Conservation (phyloP, 1,140 invertebrate species). For the Nymphalis io region DNA sequence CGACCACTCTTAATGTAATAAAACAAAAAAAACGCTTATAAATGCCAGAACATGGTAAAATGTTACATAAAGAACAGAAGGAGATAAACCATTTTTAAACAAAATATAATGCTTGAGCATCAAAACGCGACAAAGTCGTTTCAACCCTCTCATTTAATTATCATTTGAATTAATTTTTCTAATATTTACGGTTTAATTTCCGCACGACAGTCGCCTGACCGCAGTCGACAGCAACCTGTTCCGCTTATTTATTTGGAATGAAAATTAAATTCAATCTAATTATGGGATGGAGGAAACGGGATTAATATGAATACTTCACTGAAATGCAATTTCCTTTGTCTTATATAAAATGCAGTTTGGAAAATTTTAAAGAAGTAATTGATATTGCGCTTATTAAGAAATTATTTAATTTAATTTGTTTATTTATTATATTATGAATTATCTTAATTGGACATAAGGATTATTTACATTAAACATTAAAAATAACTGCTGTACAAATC, state of each 20-base stretch:
- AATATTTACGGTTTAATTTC: slow-evolving; percentile 35
- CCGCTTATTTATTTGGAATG: slow-evolving; percentile 27
- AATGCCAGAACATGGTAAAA: too few relatives aligned
- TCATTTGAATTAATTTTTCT: slow-evolving; percentile 3
- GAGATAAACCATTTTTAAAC: neutral
- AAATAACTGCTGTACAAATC: too few relatives aligned
- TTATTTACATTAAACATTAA: too few relatives aligned
- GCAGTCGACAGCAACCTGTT: slow-evolving; percentile 14
- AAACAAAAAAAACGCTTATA: too few relatives aligned
- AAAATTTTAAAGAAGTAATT: too few relatives aligned
- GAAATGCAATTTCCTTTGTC: slow-evolving; percentile 16
- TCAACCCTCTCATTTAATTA: slow-evolving; percentile 8
- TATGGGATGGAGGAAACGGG: slow-evolving; percentile 1
- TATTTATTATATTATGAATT: too few relatives aligned
- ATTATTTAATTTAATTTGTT: too few relatives aligned
- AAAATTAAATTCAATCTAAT: slow-evolving; percentile 33
- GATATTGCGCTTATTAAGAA: too few relatives aligned
- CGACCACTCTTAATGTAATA: too few relatives aligned
- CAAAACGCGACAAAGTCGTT: neutral
- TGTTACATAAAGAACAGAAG: neutral
- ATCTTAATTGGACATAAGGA: too few relatives aligned
- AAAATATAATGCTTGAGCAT: neutral
- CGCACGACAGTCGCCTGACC: slow-evolving; percentile 17
- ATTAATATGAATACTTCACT: slow-evolving; percentile 7
- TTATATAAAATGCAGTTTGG: neutral